Evolutionary conservation across 2,113 vertebrate species (phyloP).

Genomic region (Catharus minimus): DNA sequence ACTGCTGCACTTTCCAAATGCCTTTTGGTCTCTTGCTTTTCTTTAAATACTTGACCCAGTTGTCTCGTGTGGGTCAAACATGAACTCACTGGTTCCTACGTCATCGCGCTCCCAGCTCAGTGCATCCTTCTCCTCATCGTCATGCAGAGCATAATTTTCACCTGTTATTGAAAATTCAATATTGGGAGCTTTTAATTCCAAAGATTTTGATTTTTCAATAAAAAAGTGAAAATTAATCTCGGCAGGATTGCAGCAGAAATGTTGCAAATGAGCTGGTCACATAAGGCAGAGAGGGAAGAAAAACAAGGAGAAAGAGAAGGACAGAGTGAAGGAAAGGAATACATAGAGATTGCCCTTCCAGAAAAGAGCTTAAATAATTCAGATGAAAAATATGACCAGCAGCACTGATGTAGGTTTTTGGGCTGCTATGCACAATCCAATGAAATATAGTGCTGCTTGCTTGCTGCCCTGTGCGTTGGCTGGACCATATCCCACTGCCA

Average conservation of each 20-base stretch:
- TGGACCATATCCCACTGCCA: neutral
- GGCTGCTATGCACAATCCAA: neutral
- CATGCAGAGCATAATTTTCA: slow-evolving; percentile 76
- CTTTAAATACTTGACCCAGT: neutral
- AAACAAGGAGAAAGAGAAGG: neutral
- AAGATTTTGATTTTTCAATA: slow-evolving; percentile 77
- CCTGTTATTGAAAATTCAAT: slow-evolving; percentile 77
- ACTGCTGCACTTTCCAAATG: neutral
- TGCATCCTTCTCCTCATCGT: slow-evolving; percentile 24
- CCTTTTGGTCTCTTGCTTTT: neutral
- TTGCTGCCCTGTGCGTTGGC: neutral
- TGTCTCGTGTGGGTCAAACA: neutral
- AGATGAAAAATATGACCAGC: neutral
- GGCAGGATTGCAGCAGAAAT: slow-evolving; percentile 59
- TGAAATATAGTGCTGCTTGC: neutral
- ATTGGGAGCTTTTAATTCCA: slow-evolving; percentile 71
- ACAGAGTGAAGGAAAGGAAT: neutral
- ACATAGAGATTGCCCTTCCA: neutral
- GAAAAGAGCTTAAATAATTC: slow-evolving; percentile 7
- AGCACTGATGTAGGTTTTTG: neutral
- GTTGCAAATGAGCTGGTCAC: slow-evolving; percentile 32
- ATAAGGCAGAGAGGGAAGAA: neutral
- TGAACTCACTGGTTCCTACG: neutral
- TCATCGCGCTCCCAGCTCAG: neutral
- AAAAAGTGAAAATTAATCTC: slow-evolving; percentile 79